Conservation (phyloP, 2,888 invertebrate genomes). For the Arenicola marina region DNA sequence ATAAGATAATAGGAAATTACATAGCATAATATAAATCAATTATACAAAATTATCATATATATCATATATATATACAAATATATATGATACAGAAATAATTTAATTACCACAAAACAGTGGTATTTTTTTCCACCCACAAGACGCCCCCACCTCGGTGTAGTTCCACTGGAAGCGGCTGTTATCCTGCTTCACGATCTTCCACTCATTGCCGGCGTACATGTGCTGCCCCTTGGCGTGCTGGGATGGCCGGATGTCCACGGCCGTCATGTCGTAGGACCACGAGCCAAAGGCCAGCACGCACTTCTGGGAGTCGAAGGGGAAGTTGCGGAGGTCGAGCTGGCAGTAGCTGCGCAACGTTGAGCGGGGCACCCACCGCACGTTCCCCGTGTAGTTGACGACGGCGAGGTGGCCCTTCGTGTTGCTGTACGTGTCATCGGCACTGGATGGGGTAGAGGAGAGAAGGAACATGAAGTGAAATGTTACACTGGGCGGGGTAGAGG, state of each 20-base stretch:
- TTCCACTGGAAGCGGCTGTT: not conserved
- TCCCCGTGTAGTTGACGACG: conserved; percentile 14
- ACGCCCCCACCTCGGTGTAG: too few species aligned
- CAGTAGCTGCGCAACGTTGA: conserved; percentile 15
- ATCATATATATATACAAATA: too few species aligned
- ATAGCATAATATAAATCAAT: too few species aligned
- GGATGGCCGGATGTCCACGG: conserved; percentile 3
- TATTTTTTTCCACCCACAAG: too few species aligned
- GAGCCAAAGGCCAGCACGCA: conserved; percentile 23
- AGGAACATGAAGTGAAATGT: too few species aligned
- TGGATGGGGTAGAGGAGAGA: too few species aligned
- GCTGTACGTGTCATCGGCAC: conserved; percentile 11
- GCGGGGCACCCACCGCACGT: conserved; percentile 23
- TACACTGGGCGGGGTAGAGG: too few species aligned
- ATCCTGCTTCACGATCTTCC: conserved; percentile 3
- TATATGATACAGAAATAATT: too few species aligned
- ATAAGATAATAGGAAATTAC: too few species aligned
- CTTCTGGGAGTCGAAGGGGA: conserved; percentile 25
- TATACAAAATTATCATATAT: too few species aligned
- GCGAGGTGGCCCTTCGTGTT: conserved; percentile 17
- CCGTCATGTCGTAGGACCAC: conserved; percentile 22
- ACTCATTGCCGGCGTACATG: conserved; percentile 13
- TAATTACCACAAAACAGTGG: too few species aligned
- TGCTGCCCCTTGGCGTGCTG: not conserved
- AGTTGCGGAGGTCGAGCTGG: conserved; percentile 16